Base-by-base conservation (phyloP, 2,888 invertebrate species). In the Caenorhabditis afra region DNA sequence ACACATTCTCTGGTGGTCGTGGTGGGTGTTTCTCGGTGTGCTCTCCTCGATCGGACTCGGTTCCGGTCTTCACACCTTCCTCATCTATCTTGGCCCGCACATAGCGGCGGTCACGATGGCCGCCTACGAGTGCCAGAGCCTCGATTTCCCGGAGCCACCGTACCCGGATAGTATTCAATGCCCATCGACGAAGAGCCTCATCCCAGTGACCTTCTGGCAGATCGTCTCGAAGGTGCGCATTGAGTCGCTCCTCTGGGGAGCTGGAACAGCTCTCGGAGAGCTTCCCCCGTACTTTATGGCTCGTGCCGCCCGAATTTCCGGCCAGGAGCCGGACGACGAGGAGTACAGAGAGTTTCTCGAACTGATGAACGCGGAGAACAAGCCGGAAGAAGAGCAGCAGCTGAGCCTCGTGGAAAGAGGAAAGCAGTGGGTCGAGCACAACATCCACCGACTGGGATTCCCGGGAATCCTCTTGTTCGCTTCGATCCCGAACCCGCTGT, bases 251-350 rank as follows among this genome's bases (percentile, higher is more conserved):
- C 94, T 98, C 92, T 99, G 99, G 99, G 92, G 93, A 41, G 91
- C 91, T 37, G 93, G 99, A 4, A 99, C 99, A 0, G 99, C 99
- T 0, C 92, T 99, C n/a, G 99, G 99, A 0, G 99, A 99, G 91
- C 91, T 99, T 84, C 99, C 99, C 3, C 99, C 99, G 0, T 99
- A 99, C 93, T 99, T 99, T 92, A 97, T 99, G 97, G 99, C 99
- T n/a, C 93, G 96, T 79, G 97, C 98, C 10, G 91, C 91, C 70
- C 70, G 92, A 23, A 87, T 92, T 41, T 92, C 92, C 1, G 93
- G 92, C 1, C 88, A 91, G 62, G 91, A 92, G 59, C 89, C 91
- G 0, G 92, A 92, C 65, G 92, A 93, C 87, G 94, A 94, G 86
- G 94, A 94, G 85, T 91, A 95, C 82, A 93, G 93, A 83, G 94